Conservation (phyloP, 2,797 vertebrate species). For the Chanos chanos region DNA sequence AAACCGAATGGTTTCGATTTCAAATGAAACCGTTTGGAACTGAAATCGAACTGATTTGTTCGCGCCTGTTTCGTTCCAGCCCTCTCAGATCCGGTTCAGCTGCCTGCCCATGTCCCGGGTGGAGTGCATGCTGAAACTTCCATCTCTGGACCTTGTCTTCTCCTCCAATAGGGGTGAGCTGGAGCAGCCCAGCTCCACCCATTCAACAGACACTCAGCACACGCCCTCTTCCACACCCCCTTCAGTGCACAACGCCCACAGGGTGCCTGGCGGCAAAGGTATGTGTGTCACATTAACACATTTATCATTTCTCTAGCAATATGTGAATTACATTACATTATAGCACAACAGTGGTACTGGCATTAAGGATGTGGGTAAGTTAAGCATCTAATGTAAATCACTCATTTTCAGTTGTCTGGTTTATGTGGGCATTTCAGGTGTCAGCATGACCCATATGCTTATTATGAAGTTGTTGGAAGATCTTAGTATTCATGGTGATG, state of each 20-base stretch:
- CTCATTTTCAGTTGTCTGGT: too few species aligned
- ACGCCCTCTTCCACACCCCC: constrained; percentile 62
- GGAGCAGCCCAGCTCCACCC: constrained; percentile 76
- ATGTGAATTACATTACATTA: not conserved
- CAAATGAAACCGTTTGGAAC: too few species aligned
- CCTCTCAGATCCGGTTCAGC: constrained; percentile 98
- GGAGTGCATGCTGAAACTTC: constrained; percentile 97
- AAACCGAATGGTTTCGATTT: too few species aligned
- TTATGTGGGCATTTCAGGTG: too few species aligned
- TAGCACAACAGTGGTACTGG: not conserved
- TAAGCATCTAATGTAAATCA: too few species aligned
- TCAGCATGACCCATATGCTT: too few species aligned
- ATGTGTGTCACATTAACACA: constrained; percentile 4
- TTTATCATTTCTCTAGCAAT: too few species aligned
- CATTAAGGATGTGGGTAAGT: too few species aligned
- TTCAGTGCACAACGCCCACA: constrained; percentile 71
- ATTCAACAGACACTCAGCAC: constrained; percentile 68
- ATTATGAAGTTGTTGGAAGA: too few species aligned
- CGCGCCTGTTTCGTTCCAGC: constrained; percentile 69
- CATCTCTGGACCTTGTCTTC: constrained; percentile 95
- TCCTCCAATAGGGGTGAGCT: constrained; percentile 95
- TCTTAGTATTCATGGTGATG: too few species aligned
- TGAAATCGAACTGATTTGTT: not conserved
- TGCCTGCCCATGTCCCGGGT: constrained; percentile 96
- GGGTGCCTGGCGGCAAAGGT: constrained; percentile 84